These are phyloP conservation scores for Triplophysa tibetana DNA, from an alignment of 2,113 vertebrate species.

Conservation along the genomic window DNA sequence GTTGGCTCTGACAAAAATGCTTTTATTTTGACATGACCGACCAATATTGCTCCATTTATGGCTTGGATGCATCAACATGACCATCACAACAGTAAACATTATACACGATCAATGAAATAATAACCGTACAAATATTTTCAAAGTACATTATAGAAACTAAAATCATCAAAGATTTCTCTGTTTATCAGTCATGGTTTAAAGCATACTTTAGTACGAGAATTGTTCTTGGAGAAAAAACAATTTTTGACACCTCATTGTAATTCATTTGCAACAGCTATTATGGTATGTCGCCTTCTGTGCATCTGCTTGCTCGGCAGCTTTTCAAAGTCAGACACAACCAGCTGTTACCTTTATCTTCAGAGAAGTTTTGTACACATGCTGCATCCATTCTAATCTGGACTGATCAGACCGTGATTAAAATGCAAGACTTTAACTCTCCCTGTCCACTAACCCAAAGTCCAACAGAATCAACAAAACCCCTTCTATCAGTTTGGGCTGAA, in stretches of 20 bases:
- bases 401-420: conserved; percentile 15
- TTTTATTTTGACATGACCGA: no score
- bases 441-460: conserved; percentile 4
- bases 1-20: no score
- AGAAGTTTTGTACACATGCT: not conserved
- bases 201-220: not conserved
- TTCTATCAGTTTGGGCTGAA: not conserved
- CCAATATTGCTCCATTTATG: no score
- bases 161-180: not conserved
- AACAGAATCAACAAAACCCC: not conserved
- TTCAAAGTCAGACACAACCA: conserved; percentile 25
- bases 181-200: not conserved
- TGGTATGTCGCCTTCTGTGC: not conserved
- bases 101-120: no score
- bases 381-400: conserved; percentile 11
- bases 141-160: not conserved
- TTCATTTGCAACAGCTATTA: not conserved
- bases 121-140: not conserved
- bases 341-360: conserved; percentile 21
- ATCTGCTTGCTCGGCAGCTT: conserved; percentile 17
- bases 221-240: not conserved
- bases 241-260: not conserved
- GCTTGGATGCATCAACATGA: no score
- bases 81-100: no score
- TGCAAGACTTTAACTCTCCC: conserved; percentile 12